Percentiles rank a stretch among this genome's conserved stretches.
Evolutionary conservation across 2,113 vertebrate genomes (phyloP).

Genomic region (Sander vitreus): DNA sequence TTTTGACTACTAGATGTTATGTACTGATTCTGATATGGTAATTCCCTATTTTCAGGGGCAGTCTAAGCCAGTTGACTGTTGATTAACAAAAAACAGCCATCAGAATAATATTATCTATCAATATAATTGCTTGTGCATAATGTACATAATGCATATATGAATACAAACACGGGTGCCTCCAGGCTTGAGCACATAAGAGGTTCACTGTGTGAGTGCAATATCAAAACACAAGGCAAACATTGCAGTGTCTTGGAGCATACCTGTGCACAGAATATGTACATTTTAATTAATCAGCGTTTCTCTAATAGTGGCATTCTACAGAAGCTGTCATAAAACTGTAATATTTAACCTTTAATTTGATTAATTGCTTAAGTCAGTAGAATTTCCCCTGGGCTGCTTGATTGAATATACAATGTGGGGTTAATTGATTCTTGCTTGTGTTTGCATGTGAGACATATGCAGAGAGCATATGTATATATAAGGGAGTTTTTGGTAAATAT

Average conservation of each 20-base stretch:
- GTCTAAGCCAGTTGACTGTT: conserved; percentile 14
- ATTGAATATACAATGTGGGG: conserved; percentile 20
- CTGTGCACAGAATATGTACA: background rate
- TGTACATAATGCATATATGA: conserved; percentile 9
- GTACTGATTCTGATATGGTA: background rate
- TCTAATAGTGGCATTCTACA: background rate
- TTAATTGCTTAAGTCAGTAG: conserved; percentile 23
- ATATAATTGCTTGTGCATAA: conserved; percentile 44
- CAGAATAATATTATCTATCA: conserved; percentile 40
- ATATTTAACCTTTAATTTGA: conserved; percentile 57
- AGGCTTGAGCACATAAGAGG: conserved; percentile 9
- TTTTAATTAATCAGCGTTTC: conserved; percentile 32
- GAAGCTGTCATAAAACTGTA: conserved; percentile 17
- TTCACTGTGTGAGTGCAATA: conserved; percentile 14
- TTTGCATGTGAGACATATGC: conserved; percentile 19
- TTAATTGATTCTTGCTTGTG: conserved; percentile 36
- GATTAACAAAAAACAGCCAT: conserved; percentile 18
- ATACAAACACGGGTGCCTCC: conserved; percentile 31
- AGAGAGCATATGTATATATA: background rate
- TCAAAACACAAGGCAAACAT: conserved; percentile 23
- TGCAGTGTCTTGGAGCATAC: background rate
- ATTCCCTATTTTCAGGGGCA: conserved; percentile 12
- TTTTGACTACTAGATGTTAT: background rate
- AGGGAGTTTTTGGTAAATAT: background rate
- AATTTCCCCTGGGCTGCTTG: background rate